Percentiles rank a stretch among this genome's conserved stretches.
These are phyloP conservation scores for Diphyllodes magnificus DNA, from an alignment of 2,113 vertebrate genomes.

Conservation along the genomic window DNA sequence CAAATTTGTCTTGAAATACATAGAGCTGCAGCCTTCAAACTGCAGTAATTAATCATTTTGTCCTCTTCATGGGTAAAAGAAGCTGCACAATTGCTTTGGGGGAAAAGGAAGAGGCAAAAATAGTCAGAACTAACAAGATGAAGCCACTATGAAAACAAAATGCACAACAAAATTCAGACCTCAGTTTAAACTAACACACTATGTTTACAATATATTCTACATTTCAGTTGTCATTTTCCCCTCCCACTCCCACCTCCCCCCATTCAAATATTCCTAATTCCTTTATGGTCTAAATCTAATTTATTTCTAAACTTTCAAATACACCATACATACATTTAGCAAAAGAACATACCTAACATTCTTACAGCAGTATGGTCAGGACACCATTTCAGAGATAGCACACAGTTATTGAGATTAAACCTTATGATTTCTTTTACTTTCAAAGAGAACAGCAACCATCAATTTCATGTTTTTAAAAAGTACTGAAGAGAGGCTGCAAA, in stretches of 20 bases:
- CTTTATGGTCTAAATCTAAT: conserved; percentile 72
- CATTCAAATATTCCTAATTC: conserved; percentile 61
- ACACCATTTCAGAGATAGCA: conserved; percentile 78
- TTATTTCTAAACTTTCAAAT: conserved; percentile 80
- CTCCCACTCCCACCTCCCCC: conserved; percentile 39
- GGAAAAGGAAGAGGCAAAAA: conserved; percentile 39
- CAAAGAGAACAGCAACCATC: conserved; percentile 48
- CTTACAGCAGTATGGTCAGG: conserved; percentile 77
- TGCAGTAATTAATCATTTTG: conserved; percentile 59
- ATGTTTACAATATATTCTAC: conserved; percentile 70
- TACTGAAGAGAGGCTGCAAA: conserved; percentile 44
- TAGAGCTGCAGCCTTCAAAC: conserved; percentile 47
- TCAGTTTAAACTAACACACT: conserved; percentile 64
- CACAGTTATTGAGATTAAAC: conserved; percentile 51
- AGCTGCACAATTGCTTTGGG: conserved; percentile 38
- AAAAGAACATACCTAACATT: conserved; percentile 83
- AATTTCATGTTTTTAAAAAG: conserved; percentile 44
- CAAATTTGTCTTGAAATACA: conserved; percentile 65
- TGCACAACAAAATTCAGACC: conserved; percentile 71
- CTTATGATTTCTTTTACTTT: not conserved
- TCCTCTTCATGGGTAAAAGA: conserved; percentile 55
- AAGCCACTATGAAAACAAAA: conserved; percentile 71
- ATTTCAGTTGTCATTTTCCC: conserved; percentile 52
- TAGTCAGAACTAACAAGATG: conserved; percentile 36
- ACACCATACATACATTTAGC: conserved; percentile 84